Base-by-base conservation (phyloP, 2,797 vertebrate species). In the Micropoecilia bifurca region DNA sequence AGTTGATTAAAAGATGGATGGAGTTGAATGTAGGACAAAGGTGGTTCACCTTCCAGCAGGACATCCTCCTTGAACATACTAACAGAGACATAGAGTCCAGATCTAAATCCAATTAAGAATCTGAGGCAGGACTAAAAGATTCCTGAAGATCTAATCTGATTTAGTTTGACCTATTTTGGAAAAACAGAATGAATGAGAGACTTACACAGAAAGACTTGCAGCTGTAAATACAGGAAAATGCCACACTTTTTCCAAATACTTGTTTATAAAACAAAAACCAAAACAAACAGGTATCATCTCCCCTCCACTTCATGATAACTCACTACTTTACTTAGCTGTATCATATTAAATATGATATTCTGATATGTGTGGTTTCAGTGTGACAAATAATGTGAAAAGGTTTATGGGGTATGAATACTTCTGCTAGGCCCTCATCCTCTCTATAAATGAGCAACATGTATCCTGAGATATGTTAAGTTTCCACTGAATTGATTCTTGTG, bases 401-500 rank as follows among this genome's bases (percentile, higher is more conserved):
- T 22, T 39, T 9, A 41, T 41, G 18, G 63, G 36, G 18, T 68
- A 25, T 41, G 20, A 12, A 12, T 41, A 41, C 63, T 41, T 68
- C 20, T 41, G 20, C 4, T 25, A 69, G 39, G 39, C 39, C 4
- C 10, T 69, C 10, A 46, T 66, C 0, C n/a, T 46, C 30, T 61
- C 13, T 47, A 41, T 74, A 43, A 72, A 45, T 57, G 14, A 69
- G 59, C 50, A 83, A 77, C 47, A 71, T 48, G 47, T 77, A 50
- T 39, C 57, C 50, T 3, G 48, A 73, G 74, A 48, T 30, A 2
- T n/a, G n/a, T 81, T 68, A 45, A 71, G 66, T 80, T 83, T 53
- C 73, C 6, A 9, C 48, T 79, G 50, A 80, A 86, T 87, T 82
- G 87, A 90, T 90, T 88, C 50, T 48, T 83, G 66, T 41, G 78